Percentiles rank a stretch among this genome's conserved stretches.
Evolutionary conservation across 2,888 invertebrate genomes (phyloP).

Genomic region (Parnassius mnemosyne): DNA sequence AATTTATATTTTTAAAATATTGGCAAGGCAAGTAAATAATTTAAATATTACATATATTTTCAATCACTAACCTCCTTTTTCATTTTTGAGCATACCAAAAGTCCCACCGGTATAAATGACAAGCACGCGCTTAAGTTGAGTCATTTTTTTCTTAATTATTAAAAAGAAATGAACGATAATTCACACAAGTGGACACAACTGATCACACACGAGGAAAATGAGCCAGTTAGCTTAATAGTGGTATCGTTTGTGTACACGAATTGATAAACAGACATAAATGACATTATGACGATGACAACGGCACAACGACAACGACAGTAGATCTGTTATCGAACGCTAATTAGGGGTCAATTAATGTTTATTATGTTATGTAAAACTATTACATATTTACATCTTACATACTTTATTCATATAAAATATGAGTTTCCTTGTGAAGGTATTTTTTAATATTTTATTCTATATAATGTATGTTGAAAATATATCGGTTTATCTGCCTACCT

Average conservation of each 20-base stretch:
- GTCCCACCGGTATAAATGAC: conserved; percentile 96
- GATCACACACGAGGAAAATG: conserved; percentile 2
- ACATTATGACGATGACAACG: neutral
- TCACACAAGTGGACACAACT: conserved; percentile 1
- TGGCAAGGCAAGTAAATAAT: no score
- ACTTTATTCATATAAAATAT: no score
- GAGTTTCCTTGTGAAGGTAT: no score
- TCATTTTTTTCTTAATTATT: conserved; percentile 42
- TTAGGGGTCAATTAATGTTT: conserved; percentile 6
- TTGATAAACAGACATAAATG: conserved; percentile 1
- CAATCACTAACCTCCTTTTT: conserved; percentile 84
- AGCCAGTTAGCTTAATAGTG: conserved; percentile 1
- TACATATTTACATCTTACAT: no score
- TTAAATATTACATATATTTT: no score
- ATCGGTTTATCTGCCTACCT: no score
- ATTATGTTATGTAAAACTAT: no score
- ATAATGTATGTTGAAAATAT: no score
- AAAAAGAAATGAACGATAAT: neutral
- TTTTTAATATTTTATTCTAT: no score
- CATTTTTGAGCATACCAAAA: conserved; percentile 95
- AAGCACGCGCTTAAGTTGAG: conserved; percentile 47
- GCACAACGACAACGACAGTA: neutral
- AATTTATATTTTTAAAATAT: no score
- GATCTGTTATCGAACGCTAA: conserved; percentile 10
- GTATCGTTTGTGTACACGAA: neutral